phyloP scores from a whole-genome alignment of 2,797 vertebrate genomes.

The Triplophysa yarkandensis region DNA sequence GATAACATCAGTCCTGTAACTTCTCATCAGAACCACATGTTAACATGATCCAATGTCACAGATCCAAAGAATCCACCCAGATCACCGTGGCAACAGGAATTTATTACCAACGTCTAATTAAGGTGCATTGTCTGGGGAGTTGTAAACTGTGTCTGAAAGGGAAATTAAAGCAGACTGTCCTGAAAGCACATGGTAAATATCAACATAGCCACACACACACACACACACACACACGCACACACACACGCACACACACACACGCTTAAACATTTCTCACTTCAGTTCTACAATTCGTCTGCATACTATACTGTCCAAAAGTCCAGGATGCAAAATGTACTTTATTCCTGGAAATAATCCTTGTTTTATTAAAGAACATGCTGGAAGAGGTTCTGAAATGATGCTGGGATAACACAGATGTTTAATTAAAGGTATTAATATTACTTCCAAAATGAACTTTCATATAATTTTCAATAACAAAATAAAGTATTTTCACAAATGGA shows the following conservation, averaged over 20 bases:
- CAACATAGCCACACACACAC: not conserved
- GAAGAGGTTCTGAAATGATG: not conserved
- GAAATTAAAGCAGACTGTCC: not conserved
- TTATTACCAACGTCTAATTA: slow-evolving; percentile 46
- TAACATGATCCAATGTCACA: slow-evolving; percentile 41
- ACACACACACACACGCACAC: too few species aligned
- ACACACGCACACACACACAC: too few species aligned
- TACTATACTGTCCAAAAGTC: not conserved
- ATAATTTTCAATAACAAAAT: not conserved
- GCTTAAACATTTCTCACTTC: not conserved
- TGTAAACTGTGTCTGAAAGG: slow-evolving; percentile 21
- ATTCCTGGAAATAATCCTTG: not conserved
- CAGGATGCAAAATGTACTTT: not conserved
- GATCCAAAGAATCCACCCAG: slow-evolving; percentile 18
- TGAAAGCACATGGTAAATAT: not conserved
- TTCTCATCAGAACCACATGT: slow-evolving; percentile 55
- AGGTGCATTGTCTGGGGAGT: slow-evolving; percentile 22
- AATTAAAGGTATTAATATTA: too few species aligned
- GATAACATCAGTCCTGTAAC: slow-evolving; percentile 46
- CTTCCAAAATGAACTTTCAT: too few species aligned
- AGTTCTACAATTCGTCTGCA: not conserved
- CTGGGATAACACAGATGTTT: not conserved
- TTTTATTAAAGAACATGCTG: not conserved
- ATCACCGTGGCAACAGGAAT: slow-evolving; percentile 30
- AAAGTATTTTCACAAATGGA: not conserved